Evolutionary conservation across 1,140 invertebrate genomes (phyloP).

Genomic region (Anadara kagoshimensis): DNA sequence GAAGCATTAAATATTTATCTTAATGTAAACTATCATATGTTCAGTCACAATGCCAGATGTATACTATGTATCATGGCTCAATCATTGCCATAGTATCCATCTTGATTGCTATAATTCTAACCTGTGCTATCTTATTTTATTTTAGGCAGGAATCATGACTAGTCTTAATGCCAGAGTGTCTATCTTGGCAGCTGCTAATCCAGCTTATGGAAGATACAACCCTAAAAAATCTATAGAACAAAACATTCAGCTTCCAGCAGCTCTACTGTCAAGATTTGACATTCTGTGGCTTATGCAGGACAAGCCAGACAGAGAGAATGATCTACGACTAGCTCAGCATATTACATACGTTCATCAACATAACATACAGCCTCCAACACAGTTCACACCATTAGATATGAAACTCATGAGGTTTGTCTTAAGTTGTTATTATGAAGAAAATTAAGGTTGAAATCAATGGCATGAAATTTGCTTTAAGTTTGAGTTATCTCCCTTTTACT

Average conservation of each 20-base stretch:
- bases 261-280: constrained; percentile 98
- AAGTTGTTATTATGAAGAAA: too few relatives aligned
- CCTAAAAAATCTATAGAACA: constrained; percentile 95
- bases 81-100: too few relatives aligned
- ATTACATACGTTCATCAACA: constrained; percentile 99
- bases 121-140: too few relatives aligned
- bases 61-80: too few relatives aligned
- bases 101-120: too few relatives aligned
- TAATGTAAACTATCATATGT: too few relatives aligned
- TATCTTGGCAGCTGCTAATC: constrained; percentile 99
- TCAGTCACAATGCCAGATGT: too few relatives aligned
- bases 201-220: constrained; percentile 97
- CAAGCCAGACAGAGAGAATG: constrained; percentile 92
- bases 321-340: constrained; percentile 95
- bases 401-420: constrained; percentile 85
- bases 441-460: too few relatives aligned
- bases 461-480: too few relatives aligned
- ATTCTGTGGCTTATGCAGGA: constrained; percentile 98
- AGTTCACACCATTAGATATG: constrained; percentile 90
- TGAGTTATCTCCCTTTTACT: not conserved
- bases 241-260: constrained; percentile 98
- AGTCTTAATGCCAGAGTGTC: constrained; percentile 97
- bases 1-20: too few relatives aligned
- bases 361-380: constrained; percentile 87
- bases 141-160: constrained; percentile 96